These are phyloP conservation scores for Polypterus senegalus DNA, from an alignment of 2,113 vertebrate species.

Conservation along the genomic window DNA sequence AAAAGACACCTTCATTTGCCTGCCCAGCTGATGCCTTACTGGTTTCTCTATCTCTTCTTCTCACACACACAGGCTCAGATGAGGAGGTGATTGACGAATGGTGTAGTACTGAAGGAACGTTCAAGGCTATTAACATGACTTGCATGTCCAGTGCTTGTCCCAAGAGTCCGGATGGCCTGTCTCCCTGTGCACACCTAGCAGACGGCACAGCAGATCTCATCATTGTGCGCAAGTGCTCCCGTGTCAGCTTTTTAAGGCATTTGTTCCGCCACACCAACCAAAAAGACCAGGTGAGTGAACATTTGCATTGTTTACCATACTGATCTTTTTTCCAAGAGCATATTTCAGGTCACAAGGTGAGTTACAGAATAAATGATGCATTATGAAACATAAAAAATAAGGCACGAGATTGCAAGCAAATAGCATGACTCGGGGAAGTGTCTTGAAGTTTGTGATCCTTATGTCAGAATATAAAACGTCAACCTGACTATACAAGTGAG, in stretches of 20 bases:
- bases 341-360: neutral
- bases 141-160: constrained; percentile 69
- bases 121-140: constrained; percentile 51
- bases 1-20: constrained; percentile 32
- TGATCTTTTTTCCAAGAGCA: neutral
- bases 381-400: too few relatives aligned
- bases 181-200: constrained; percentile 61
- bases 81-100: constrained; percentile 45
- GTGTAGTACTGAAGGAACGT: constrained; percentile 41
- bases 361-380: neutral
- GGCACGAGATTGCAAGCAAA: neutral
- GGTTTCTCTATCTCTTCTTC: neutral
- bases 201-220: constrained; percentile 67
- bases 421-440: neutral
- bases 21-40: neutral
- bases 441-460: too few relatives aligned
- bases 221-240: constrained; percentile 51
- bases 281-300: constrained; percentile 50
- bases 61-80: neutral
- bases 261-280: constrained; percentile 56
- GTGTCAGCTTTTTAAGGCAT: constrained; percentile 49
- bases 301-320: neutral
- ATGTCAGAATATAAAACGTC: too few relatives aligned
- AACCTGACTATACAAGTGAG: too few relatives aligned
- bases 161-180: constrained; percentile 57